These are phyloP conservation scores for Hydriomena furcata DNA, from an alignment of 2,888 invertebrate genomes.

Conservation along the genomic window DNA sequence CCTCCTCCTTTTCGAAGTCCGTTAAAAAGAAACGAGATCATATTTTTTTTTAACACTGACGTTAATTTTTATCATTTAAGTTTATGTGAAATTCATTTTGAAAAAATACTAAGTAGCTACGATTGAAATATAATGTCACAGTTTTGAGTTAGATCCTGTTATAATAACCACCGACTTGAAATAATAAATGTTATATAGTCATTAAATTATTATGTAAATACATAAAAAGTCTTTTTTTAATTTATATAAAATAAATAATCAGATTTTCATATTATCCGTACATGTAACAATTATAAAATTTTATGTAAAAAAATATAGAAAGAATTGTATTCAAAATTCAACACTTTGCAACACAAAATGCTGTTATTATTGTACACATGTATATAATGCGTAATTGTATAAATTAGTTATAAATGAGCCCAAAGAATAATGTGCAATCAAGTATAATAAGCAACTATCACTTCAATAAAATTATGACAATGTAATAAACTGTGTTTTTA, in stretches of 20 bases:
- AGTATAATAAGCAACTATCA: constrained; percentile 66
- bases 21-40: too few relatives aligned
- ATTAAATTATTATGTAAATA: not conserved
- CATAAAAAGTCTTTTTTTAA: not conserved
- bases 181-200: constrained; percentile 3
- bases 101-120: constrained; percentile 42
- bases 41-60: too few relatives aligned
- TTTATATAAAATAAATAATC: not conserved
- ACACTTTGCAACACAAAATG: too few relatives aligned
- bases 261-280: not conserved
- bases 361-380: constrained; percentile 35
- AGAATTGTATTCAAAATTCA: constrained; percentile 2
- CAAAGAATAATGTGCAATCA: constrained; percentile 81
- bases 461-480: constrained; percentile 70
- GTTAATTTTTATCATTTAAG: not conserved
- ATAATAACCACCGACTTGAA: constrained; percentile 9
- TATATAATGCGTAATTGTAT: constrained; percentile 46
- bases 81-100: constrained; percentile 50
- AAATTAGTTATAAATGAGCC: constrained; percentile 53
- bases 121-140: constrained; percentile 1
- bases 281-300: not conserved
- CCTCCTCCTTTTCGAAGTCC: too few relatives aligned
- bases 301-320: not conserved
- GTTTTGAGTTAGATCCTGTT: constrained; percentile 2
- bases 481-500: constrained; percentile 10